Conservation (phyloP, 2,113 vertebrate genomes). For the Tiliqua scincoides region DNA sequence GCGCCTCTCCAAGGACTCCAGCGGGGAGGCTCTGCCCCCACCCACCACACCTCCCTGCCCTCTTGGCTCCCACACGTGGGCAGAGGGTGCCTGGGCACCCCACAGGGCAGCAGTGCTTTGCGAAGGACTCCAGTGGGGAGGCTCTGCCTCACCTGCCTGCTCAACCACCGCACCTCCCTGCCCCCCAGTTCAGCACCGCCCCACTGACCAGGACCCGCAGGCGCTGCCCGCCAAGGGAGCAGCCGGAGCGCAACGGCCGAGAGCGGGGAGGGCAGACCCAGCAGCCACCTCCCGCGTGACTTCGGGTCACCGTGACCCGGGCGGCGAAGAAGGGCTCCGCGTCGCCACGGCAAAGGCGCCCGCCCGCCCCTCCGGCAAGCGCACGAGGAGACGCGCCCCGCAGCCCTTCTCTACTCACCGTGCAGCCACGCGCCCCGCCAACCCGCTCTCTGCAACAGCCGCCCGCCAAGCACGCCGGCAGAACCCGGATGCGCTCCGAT, state of each 20-base stretch:
- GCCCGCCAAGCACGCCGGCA: background rate
- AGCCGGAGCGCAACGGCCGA: too few species aligned
- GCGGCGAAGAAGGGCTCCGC: background rate
- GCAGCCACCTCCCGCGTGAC: background rate
- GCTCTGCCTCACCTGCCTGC: background rate
- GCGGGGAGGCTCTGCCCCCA: too few species aligned
- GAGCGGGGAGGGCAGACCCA: too few species aligned
- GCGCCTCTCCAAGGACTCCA: too few species aligned
- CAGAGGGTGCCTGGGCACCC: too few species aligned
- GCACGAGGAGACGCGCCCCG: background rate
- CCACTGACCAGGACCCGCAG: background rate
- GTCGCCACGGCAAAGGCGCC: background rate
- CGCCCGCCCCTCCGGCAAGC: background rate
- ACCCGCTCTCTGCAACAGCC: rapidly evolving
- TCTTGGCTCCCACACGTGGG: too few species aligned
- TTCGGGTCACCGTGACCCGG: constrained; percentile 6
- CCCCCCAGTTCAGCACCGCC: background rate
- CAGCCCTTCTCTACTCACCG: background rate
- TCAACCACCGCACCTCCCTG: background rate
- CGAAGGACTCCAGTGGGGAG: too few species aligned
- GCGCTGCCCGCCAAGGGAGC: background rate
- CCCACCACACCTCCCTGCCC: too few species aligned
- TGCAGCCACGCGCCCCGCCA: background rate
- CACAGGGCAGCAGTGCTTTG: too few species aligned
- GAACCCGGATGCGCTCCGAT: constrained; percentile 13